Base-by-base conservation (phyloP, 2,888 invertebrate species). In the Ophion ventricosus region DNA sequence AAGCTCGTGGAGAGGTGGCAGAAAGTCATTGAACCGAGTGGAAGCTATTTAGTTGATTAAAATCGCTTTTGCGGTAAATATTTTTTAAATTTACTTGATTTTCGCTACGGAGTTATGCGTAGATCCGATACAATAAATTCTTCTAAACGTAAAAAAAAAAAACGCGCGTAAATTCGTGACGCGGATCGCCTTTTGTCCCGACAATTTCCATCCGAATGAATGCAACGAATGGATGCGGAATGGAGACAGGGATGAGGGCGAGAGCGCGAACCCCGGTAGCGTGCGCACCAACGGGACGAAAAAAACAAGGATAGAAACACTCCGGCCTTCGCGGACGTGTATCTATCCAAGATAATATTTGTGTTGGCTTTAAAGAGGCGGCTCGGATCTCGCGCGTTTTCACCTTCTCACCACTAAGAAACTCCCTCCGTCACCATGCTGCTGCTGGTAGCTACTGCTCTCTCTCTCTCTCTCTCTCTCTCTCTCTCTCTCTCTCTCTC, bases 301-400 rank as follows among this genome's bases (percentile, higher is more conserved):
- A 84, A 86, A 82, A 87, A 81, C 69, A 70, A 70, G 67, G 75
- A 86, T 76, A 81, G 82, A 87, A 87, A 87, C 83, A 84, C 63
- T 63, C 59, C 84, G 84, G 75, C 80, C 83, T 73, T 83, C 84
- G 85, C 87, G 85, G 85, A 87, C 88, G 84, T 87, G 86, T 90
- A 89, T 90, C 87, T 89, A 89, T 88, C 88, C 87, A 86, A 87
- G 88, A 91, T 85, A 90, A 90, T 90, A 90, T 91, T 90, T 90
- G 89, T 89, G 86, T 88, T 90, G 89, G 89, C 89, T 90, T 89
- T 87, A 88, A 90, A 89, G 89, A 89, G 88, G 86, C 85, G 84
- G 82, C 84, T 85, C 85, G 49, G 49, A 85, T 84, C 83, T 75
- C 66, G 69, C 85, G 81, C 83, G 85, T 82, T 88, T 84, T 82